phyloP scores from a whole-genome alignment of 2,113 vertebrate species.

The Vireo altiloquus region DNA sequence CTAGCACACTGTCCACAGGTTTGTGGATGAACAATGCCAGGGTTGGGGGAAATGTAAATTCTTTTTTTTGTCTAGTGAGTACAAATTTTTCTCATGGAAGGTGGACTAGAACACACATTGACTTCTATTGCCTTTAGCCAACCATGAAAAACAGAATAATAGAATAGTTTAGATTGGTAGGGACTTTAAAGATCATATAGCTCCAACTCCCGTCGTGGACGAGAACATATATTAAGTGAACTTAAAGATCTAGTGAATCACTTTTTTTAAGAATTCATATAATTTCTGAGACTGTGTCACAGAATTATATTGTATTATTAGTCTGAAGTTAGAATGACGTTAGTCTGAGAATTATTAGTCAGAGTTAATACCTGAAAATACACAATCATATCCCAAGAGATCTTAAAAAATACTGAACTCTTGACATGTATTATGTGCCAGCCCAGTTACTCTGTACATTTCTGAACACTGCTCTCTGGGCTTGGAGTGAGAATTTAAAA shows the following conservation, averaged over 20 bases:
- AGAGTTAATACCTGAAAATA: not conserved
- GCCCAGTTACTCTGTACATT: not conserved
- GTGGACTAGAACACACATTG: not conserved
- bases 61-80: not conserved
- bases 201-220: rapidly evolving
- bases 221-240: not conserved
- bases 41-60: not conserved
- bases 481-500: not conserved
- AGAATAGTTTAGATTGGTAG: not conserved
- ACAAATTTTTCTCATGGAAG: not conserved
- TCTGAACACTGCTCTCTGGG: not conserved
- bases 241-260: not conserved
- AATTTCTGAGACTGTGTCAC: not conserved
- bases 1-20: too few relatives aligned
- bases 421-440: not conserved
- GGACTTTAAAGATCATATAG: not conserved
- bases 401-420: not conserved
- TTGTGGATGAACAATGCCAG: not conserved
- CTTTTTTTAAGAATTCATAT: not conserved
- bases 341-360: too few relatives aligned
- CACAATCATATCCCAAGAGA: not conserved
- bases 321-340: not conserved
- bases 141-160: not conserved
- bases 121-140: not conserved
- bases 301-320: not conserved